A percentile compares a stretch with the other conserved stretches of the same genome.
phyloP scores from a whole-genome alignment of 2,888 invertebrate genomes.

The Scelioninae gen. 2 region DNA sequence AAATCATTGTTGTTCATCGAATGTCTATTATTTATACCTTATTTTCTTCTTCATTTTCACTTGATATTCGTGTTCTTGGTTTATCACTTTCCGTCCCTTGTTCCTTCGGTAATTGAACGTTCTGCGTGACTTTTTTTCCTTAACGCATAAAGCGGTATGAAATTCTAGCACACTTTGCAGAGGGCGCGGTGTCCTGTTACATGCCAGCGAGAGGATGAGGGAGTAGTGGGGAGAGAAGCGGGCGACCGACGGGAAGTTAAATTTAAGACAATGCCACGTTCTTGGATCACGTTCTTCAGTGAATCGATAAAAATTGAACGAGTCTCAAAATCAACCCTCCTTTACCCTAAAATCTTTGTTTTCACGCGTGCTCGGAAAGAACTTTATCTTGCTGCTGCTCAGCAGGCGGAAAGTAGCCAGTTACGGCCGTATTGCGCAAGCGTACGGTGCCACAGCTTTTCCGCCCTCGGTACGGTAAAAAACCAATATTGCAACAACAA shows the following conservation, averaged over 20 bases:
- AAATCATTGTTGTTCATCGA: neutral
- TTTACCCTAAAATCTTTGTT: too few species aligned
- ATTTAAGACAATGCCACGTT: constrained; percentile 24
- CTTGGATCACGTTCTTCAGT: constrained; percentile 3
- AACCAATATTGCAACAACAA: too few species aligned
- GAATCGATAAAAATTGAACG: too few species aligned
- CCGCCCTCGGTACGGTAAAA: too few species aligned
- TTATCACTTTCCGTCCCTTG: constrained; percentile 14
- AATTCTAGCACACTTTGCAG: constrained; percentile 27
- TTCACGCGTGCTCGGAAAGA: too few species aligned
- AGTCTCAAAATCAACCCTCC: too few species aligned
- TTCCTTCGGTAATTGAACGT: constrained; percentile 43
- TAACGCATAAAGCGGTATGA: constrained; percentile 14
- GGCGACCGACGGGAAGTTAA: neutral
- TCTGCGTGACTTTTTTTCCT: constrained; percentile 36
- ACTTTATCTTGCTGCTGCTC: too few species aligned
- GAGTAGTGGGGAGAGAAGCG: neutral
- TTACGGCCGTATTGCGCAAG: too few species aligned
- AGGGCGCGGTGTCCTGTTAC: constrained; percentile 41
- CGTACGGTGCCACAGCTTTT: too few species aligned
- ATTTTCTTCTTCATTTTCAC: constrained; percentile 3
- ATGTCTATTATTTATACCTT: constrained; percentile 5
- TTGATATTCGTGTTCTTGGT: too few species aligned
- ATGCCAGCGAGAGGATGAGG: neutral
- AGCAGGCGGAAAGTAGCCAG: too few species aligned